These are phyloP conservation scores for Drosophila rellima DNA, from an alignment of 2,888 invertebrate genomes.

Conservation along the genomic window DNA sequence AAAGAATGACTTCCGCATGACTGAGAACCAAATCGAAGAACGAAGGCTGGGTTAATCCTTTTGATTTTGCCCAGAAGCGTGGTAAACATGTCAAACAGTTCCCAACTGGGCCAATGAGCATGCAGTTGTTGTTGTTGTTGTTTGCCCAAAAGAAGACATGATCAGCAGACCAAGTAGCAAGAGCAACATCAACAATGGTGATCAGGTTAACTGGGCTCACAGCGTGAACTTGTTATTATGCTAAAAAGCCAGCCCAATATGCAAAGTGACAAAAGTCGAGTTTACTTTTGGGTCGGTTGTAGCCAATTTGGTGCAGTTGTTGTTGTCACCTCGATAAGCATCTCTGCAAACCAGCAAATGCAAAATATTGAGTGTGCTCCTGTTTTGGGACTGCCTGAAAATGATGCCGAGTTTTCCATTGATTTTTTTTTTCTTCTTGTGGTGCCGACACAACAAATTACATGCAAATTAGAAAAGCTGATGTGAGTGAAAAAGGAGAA, in stretches of 20 bases:
- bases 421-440: constrained; percentile 18
- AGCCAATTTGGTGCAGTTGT: constrained; percentile 67
- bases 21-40: constrained; percentile 38
- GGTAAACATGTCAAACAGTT: constrained; percentile 62
- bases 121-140: constrained; percentile 25
- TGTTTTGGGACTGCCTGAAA: constrained; percentile 46
- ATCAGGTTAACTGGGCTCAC: constrained; percentile 56
- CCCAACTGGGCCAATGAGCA: constrained; percentile 69
- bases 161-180: constrained; percentile 28
- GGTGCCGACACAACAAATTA: constrained; percentile 70
- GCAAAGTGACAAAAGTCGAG: constrained; percentile 64
- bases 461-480: constrained; percentile 67
- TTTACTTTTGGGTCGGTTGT: constrained; percentile 26
- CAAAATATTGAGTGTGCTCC: constrained; percentile 64
- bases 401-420: constrained; percentile 13
- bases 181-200: constrained; percentile 37
- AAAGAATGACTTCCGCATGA: constrained; percentile 67
- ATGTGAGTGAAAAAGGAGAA: background rate
- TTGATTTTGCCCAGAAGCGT: constrained; percentile 44
- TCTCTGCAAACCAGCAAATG: constrained; percentile 49
- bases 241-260: constrained; percentile 57
- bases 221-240: constrained; percentile 77
- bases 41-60: constrained; percentile 34
- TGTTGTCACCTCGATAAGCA: constrained; percentile 74
- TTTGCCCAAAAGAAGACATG: constrained; percentile 68